Conservation (phyloP, 1,140 invertebrate genomes). For the Lysiphlebus fabarum region DNA sequence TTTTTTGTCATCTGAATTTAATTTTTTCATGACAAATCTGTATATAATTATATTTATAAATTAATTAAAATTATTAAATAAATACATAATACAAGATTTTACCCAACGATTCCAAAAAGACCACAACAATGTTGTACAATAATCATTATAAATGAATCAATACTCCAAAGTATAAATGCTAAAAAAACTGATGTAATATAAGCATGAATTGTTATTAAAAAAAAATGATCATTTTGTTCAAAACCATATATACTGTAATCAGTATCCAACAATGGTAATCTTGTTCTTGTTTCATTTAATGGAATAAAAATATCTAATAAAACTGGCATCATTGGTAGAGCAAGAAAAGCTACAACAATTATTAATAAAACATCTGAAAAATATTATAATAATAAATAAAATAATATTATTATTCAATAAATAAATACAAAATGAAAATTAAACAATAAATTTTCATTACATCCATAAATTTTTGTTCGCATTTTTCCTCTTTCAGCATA, state of each 20-base stretch:
- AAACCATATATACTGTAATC: not conserved
- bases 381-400: too few relatives aligned
- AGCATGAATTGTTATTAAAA: not conserved
- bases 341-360: too few relatives aligned
- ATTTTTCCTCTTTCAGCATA: too few relatives aligned
- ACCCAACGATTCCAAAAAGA: not conserved
- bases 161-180: not conserved
- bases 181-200: not conserved
- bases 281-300: not conserved
- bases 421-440: too few relatives aligned
- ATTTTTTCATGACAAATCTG: too few relatives aligned
- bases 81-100: not conserved
- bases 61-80: too few relatives aligned
- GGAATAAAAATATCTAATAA: not conserved
- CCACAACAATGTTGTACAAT: not conserved
- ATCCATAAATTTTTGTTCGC: too few relatives aligned
- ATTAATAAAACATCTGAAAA: too few relatives aligned
- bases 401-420: too few relatives aligned
- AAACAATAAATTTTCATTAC: too few relatives aligned
- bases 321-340: not conserved
- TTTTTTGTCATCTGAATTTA: too few relatives aligned
- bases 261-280: not conserved
- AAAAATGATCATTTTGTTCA: not conserved
- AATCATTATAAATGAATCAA: not conserved
- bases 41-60: too few relatives aligned